phyloP scores from a whole-genome alignment of 2,113 vertebrate species.

The Scatophagus argus region DNA sequence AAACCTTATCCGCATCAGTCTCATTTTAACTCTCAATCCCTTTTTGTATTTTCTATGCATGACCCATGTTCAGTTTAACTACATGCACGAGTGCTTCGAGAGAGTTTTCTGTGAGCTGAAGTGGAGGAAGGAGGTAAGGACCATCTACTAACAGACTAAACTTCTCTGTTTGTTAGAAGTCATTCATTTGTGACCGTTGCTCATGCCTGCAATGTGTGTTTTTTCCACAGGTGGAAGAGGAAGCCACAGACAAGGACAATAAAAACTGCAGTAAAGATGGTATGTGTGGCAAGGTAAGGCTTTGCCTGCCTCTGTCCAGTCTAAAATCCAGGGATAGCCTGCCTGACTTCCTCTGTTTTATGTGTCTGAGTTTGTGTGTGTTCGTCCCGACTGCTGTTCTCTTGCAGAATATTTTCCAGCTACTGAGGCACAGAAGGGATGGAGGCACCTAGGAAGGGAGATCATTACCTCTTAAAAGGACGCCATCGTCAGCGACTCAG shows the following conservation, averaged over 20 bases:
- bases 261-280: conserved; percentile 90
- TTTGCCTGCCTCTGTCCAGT: conserved; percentile 77
- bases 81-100: conserved; percentile 99
- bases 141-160: neutral
- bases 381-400: conserved; percentile 61
- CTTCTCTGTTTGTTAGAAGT: neutral
- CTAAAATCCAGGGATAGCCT: conserved; percentile 12
- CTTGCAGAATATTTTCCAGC: conserved; percentile 96
- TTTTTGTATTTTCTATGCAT: conserved; percentile 20
- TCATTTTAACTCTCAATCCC: neutral
- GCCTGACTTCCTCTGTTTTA: conserved; percentile 9
- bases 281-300: conserved; percentile 91
- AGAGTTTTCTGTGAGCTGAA: conserved; percentile 98
- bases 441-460: conserved; percentile 89
- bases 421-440: conserved; percentile 93
- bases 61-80: conserved; percentile 90
- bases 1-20: neutral
- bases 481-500: conserved; percentile 20
- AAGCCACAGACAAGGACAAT: conserved; percentile 88
- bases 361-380: conserved; percentile 18
- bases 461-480: conserved; percentile 79
- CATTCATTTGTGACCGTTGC: neutral
- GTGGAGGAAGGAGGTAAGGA: conserved; percentile 95
- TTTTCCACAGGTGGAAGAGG: conserved; percentile 87
- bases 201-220: neutral